These are phyloP conservation scores for Tetranychus truncatus DNA, from an alignment of 2,888 invertebrate species.

Conservation along the genomic window DNA sequence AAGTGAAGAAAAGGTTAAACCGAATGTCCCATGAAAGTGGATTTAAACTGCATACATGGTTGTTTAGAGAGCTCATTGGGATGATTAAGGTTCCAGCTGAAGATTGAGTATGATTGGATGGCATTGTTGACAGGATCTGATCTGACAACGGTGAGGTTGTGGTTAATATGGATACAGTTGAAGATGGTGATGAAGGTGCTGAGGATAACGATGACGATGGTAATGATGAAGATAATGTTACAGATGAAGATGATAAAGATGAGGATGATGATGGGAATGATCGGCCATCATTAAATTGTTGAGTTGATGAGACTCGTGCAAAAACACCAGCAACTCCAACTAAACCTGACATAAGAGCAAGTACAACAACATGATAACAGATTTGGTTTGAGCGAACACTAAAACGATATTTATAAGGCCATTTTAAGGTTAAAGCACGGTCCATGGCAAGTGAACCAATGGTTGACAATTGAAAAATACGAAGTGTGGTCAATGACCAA, in stretches of 20 bases:
- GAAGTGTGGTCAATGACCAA: constrained; percentile 38
- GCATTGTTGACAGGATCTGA: constrained; percentile 17
- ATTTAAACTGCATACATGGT: constrained; percentile 34
- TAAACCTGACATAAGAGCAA: constrained; percentile 38
- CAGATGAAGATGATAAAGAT: not conserved
- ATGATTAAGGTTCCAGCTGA: not conserved
- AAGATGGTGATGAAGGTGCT: constrained; percentile 24
- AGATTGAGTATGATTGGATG: not conserved
- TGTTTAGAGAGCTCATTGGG: not conserved
- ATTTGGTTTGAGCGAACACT: constrained; percentile 32
- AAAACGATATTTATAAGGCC: constrained; percentile 31
- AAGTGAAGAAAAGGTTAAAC: constrained; percentile 38
- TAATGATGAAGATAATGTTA: not conserved
- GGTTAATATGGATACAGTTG: constrained; percentile 23
- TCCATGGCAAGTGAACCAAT: constrained; percentile 38
- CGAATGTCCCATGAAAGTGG: constrained; percentile 37
- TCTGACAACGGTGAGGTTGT: constrained; percentile 25
- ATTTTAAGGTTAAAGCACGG: constrained; percentile 34
- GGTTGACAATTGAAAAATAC: constrained; percentile 39
- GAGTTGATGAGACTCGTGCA: constrained; percentile 29
- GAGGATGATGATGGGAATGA: not conserved
- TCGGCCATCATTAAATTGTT: not conserved
- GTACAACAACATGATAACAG: constrained; percentile 38
- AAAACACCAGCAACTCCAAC: constrained; percentile 40
- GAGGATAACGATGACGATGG: not conserved